phyloP scores from a whole-genome alignment of 1,140 invertebrate genomes.

The Saccostrea cuccullata region DNA sequence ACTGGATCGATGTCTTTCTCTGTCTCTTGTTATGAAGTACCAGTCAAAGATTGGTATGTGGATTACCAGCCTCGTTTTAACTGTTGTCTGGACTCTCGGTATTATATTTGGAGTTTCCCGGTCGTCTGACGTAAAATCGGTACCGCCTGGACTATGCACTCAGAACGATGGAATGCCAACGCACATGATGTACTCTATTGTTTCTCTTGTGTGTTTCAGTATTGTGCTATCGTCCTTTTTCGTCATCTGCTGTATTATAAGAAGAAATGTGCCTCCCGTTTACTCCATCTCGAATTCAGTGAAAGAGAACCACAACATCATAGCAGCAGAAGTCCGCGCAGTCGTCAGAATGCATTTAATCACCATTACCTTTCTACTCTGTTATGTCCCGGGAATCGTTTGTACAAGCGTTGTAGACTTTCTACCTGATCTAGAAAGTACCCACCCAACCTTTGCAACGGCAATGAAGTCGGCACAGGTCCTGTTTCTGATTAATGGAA shows the following conservation, averaged over 20 bases:
- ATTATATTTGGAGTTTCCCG: not conserved
- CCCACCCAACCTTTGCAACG: not conserved
- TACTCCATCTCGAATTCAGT: not conserved
- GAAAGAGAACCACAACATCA: not conserved
- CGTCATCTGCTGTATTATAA: not conserved
- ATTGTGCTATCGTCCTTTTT: not conserved
- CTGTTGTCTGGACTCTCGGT: not conserved
- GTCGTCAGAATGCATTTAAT: not conserved
- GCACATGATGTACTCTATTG: not conserved
- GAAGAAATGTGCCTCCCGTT: not conserved
- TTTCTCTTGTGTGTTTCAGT: not conserved
- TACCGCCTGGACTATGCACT: not conserved
- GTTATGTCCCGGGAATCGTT: not conserved
- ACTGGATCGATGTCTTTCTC: not conserved
- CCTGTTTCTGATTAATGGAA: slow-evolving; percentile 6
- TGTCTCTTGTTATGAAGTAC: not conserved
- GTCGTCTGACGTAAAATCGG: not conserved
- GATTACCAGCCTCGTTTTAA: not conserved
- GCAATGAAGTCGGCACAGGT: not conserved
- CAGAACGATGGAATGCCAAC: not conserved
- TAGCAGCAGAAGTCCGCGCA: not conserved
- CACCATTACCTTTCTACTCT: not conserved
- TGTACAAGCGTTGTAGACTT: not conserved
- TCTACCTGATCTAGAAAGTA: not conserved
- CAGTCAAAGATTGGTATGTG: not conserved